These are phyloP conservation scores for Rhorus exstirpatorius DNA, from an alignment of 2,888 invertebrate species.

Conservation along the genomic window DNA sequence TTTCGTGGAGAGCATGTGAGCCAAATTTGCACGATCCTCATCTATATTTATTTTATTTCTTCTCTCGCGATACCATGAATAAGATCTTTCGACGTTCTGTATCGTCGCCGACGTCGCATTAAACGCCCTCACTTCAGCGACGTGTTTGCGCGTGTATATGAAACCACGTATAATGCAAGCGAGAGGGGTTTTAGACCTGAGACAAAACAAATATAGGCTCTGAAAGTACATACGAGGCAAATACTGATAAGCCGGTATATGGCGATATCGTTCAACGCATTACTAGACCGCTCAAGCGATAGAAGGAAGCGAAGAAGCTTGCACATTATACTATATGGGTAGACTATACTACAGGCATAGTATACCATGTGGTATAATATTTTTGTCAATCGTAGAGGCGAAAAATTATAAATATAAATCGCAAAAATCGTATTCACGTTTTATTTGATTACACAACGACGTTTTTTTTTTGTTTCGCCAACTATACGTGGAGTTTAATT, in stretches of 20 bases:
- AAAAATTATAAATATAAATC: background rate
- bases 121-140: no score
- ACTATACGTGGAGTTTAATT: no score
- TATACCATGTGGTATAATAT: no score
- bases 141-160: background rate
- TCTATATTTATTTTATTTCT: no score
- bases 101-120: no score
- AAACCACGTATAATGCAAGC: background rate
- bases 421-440: background rate
- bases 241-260: slow-evolving; percentile 60
- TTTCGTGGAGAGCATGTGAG: no score
- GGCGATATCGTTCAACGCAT: slow-evolving; percentile 62
- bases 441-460: no score
- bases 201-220: slow-evolving; percentile 66
- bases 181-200: slow-evolving; percentile 45
- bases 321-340: slow-evolving; percentile 10
- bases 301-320: slow-evolving; percentile 52
- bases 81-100: no score
- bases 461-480: no score
- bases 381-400: no score
- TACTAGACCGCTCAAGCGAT: slow-evolving; percentile 63
- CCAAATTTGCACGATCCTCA: no score
- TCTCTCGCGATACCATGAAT: no score
- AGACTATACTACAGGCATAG: background rate
- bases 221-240: slow-evolving; percentile 58